Evolutionary conservation across 2,888 invertebrate species (phyloP), one percentile per base, ranked within the genome.

Genomic region (Cosmia trapezina): DNA sequence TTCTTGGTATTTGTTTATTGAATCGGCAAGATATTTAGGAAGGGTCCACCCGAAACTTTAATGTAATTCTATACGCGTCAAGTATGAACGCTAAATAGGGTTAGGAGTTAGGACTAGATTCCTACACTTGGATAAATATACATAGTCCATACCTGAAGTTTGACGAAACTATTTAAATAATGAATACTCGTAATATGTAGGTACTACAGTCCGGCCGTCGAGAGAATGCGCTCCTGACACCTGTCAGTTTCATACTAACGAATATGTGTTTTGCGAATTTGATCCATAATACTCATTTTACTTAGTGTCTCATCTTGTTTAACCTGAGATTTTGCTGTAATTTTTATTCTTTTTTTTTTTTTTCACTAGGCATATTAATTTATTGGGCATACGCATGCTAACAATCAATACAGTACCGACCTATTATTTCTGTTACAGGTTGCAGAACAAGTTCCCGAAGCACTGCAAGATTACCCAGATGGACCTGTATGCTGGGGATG

Each of bases 1-100:
- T 80, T 82, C 65, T 72, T n/a, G 59, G 33, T 82, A 78, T 78
- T 78, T 82, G 64, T 80, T 80, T 77, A 82, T 82, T 65, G 64
- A 62, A 77, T 57, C 49, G 9, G 63, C 45, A 17, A 70, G 54
- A 54, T 59, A 77, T 67, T 71, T 53, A 49, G 67, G 71, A 78
- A 82, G 71, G 82, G 59, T 69, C 43, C 62, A 51, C n/a, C 37
- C 65, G 7, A 78, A 72, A 57, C 54, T 66, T 56, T 33, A 67
- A 64, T 82, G 33, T 78, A 49, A 63, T 47, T 78, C 53, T 41
- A 68, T 59, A 33, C n/a, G 45, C 45, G 74, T 73, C 37, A 56
- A 47, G 45, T 64, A 73, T 41, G n/a, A n/a, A n/a, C 19, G n/a
- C 49, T 65, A 17, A 64, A 56, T 73, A 76, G n/a, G 64, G 28